Percentiles rank a stretch among this genome's conserved stretches.
These are phyloP conservation scores for Horisme vitalbata DNA, from an alignment of 2,888 invertebrate species.

Conservation along the genomic window DNA sequence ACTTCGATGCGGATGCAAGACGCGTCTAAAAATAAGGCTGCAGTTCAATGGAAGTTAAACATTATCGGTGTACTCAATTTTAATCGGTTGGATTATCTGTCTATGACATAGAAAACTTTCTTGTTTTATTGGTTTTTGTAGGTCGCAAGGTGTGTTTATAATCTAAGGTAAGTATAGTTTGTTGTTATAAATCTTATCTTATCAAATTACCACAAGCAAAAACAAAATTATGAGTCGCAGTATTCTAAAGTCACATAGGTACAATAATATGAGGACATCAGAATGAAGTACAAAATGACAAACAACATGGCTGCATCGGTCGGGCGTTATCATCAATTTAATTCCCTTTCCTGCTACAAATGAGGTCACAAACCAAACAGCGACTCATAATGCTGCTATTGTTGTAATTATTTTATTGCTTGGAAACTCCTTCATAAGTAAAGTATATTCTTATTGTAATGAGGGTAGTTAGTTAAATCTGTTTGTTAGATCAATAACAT, in stretches of 20 bases:
- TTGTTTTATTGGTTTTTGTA: background rate
- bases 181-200: no score
- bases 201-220: no score
- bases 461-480: conserved; percentile 16
- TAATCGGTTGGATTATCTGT: conserved; percentile 21
- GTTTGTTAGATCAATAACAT: background rate
- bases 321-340: conserved; percentile 72
- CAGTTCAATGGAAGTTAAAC: conserved; percentile 43
- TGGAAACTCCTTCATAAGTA: background rate
- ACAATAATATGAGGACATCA: background rate
- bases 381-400: conserved; percentile 45
- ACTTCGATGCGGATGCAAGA: conserved; percentile 66
- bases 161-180: no score
- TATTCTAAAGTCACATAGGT: no score
- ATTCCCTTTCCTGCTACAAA: conserved; percentile 77
- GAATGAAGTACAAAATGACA: conserved; percentile 28
- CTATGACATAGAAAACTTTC: background rate
- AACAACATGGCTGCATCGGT: conserved; percentile 55
- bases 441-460: conserved; percentile 1
- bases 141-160: no score
- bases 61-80: conserved; percentile 26
- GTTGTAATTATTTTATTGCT: conserved; percentile 29
- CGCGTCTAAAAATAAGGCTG: conserved; percentile 59
- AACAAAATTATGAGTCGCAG: no score
- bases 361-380: conserved; percentile 77